Conservation (phyloP, 2,797 vertebrate genomes). For the Artibeus jamaicensis region DNA sequence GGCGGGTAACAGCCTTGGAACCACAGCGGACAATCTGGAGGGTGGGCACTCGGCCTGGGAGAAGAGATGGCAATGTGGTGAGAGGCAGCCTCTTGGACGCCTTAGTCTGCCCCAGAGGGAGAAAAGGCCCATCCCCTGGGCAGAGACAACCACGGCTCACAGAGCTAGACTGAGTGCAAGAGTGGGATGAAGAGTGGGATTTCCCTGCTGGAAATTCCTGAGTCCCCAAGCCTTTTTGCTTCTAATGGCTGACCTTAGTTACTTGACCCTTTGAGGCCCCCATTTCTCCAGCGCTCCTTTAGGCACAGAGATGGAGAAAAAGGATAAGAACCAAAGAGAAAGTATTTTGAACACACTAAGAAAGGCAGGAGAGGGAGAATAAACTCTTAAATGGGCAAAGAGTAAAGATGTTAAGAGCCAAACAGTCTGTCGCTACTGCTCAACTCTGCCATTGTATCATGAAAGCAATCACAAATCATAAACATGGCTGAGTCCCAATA, state of each 20-base stretch:
- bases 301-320: neutral
- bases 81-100: neutral
- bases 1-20: slow-evolving; percentile 95
- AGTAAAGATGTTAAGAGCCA: neutral
- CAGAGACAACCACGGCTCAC: neutral
- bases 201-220: neutral
- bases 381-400: neutral
- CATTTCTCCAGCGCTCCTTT: neutral
- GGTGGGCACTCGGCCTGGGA: slow-evolving; percentile 88
- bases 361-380: neutral
- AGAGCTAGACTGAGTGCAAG: neutral
- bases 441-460: neutral
- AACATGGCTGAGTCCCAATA: neutral
- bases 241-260: neutral
- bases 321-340: neutral
- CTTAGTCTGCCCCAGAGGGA: neutral
- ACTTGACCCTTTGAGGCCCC: neutral
- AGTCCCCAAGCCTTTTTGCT: neutral
- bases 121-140: neutral
- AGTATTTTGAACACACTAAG: slow-evolving; percentile 1
- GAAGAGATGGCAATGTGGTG: neutral
- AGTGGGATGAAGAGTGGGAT: neutral
- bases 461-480: neutral
- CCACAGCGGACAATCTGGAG: slow-evolving; percentile 87
- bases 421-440: neutral